phyloP scores from a whole-genome alignment of 2,888 invertebrate genomes.

The Neoscelio sp. region DNA sequence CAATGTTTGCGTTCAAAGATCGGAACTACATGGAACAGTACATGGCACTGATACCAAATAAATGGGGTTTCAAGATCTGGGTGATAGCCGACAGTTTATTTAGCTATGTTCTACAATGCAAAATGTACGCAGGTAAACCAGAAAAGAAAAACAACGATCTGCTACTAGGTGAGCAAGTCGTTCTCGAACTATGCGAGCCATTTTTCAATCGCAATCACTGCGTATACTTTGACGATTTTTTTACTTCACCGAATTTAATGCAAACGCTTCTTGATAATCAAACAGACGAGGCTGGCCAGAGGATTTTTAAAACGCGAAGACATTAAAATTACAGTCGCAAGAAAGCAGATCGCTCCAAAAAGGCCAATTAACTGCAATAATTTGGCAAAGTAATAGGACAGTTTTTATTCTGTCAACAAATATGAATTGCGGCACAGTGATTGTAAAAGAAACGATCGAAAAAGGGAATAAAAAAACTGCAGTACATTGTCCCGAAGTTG shows the following conservation, averaged over 20 bases:
- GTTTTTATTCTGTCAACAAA: conserved; percentile 31
- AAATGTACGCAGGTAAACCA: conserved; percentile 1
- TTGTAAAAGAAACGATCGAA: conserved; percentile 10
- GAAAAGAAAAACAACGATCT: not conserved
- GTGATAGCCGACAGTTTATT: not conserved
- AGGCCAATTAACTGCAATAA: conserved; percentile 12
- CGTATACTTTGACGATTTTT: conserved; percentile 5
- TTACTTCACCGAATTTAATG: not conserved
- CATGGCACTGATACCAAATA: not conserved
- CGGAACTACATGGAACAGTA: conserved; percentile 5
- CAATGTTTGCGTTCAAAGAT: not conserved
- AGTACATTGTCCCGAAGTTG: conserved; percentile 8
- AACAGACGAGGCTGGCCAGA: conserved; percentile 1
- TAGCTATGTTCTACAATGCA: not conserved
- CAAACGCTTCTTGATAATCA: not conserved
- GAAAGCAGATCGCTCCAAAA: not conserved
- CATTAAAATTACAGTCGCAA: not conserved
- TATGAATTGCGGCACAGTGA: not conserved
- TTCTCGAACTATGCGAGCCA: not conserved
- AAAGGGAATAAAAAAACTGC: not conserved
- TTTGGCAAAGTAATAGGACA: conserved; percentile 23
- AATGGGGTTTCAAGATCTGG: conserved; percentile 4
- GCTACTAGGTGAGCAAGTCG: conserved; percentile 3
- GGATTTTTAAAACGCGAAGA: not conserved
- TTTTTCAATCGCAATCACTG: not conserved